A percentile compares a stretch with the other conserved stretches of the same genome.
These are phyloP conservation scores for Abrostola triplasia DNA, from an alignment of 2,888 invertebrate genomes.

Conservation along the genomic window DNA sequence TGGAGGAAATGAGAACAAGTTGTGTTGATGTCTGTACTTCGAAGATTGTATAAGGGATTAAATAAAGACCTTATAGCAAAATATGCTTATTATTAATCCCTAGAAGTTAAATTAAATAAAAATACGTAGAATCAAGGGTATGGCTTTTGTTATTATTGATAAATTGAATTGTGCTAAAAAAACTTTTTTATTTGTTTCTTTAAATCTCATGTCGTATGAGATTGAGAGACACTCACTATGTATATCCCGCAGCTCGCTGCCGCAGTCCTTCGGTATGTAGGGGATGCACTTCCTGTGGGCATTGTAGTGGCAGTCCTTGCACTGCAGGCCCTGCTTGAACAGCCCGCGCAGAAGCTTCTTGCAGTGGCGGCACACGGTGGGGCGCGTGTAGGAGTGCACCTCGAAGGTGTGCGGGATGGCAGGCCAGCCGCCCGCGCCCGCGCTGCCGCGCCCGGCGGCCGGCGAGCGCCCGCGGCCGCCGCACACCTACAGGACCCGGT, in stretches of 20 bases:
- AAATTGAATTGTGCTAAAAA: too few relatives aligned
- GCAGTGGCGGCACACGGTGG: slow-evolving; percentile 98
- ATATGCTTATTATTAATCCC: too few relatives aligned
- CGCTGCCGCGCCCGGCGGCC: slow-evolving; percentile 43
- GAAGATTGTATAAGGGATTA: too few relatives aligned
- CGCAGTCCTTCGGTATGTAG: slow-evolving; percentile 95
- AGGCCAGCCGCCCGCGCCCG: slow-evolving; percentile 63
- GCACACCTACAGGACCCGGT: slow-evolving; percentile 38
- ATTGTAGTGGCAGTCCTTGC: slow-evolving; percentile 98
- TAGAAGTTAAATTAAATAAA: too few relatives aligned
- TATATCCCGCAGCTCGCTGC: slow-evolving; percentile 90
- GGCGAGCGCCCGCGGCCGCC: slow-evolving; percentile 91
- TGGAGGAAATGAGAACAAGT: slow-evolving; percentile 39
- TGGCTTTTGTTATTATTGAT: neutral
- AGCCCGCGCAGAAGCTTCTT: slow-evolving; percentile 98
- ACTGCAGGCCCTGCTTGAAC: slow-evolving; percentile 97
- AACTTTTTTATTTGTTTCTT: too few relatives aligned
- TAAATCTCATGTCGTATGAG: neutral
- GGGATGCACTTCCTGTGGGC: slow-evolving; percentile 98
- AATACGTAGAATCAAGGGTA: too few relatives aligned
- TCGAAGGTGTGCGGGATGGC: slow-evolving; percentile 97
- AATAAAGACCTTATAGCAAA: too few relatives aligned
- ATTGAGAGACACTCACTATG: slow-evolving; percentile 86
- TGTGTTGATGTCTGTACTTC: too few relatives aligned
- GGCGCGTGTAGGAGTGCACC: slow-evolving; percentile 98